phyloP scores from a whole-genome alignment of 2,113 vertebrate genomes.

The Numenius arquata region DNA sequence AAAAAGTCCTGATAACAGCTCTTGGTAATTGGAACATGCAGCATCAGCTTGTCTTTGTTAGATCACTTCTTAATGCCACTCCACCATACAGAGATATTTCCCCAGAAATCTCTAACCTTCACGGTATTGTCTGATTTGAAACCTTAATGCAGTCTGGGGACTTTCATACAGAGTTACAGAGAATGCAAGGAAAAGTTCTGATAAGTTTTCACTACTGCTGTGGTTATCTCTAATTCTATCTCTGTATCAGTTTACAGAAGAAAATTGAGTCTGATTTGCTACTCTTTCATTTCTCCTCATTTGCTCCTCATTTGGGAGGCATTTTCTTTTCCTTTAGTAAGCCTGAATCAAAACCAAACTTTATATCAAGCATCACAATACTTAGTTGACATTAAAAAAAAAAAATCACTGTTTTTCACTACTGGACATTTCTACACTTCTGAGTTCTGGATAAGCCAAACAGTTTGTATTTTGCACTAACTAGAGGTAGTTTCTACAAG shows the following conservation, averaged over 20 bases:
- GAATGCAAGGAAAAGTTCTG: background rate
- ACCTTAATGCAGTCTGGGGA: constrained; percentile 26
- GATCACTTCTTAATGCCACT: constrained; percentile 18
- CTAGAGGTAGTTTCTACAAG: background rate
- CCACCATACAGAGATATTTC: background rate
- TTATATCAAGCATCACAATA: background rate
- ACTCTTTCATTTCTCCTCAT: background rate
- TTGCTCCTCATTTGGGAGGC: background rate
- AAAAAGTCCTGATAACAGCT: constrained; percentile 19
- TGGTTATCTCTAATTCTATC: constrained; percentile 19
- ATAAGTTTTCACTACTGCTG: background rate
- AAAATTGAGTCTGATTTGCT: constrained; percentile 16
- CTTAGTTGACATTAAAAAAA: background rate
- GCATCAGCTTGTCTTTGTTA: constrained; percentile 41
- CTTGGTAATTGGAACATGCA: constrained; percentile 47
- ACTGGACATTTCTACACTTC: background rate
- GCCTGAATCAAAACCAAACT: background rate
- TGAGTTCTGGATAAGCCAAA: background rate
- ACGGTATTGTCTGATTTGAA: background rate
- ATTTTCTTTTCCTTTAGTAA: background rate
- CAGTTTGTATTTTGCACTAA: background rate
- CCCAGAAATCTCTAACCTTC: constrained; percentile 40
- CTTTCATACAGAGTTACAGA: constrained; percentile 12
- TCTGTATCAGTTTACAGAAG: background rate
- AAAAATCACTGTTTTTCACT: background rate